These are phyloP conservation scores for Ctenoplectra terminalis DNA, from an alignment of 1,140 invertebrate species.

Conservation along the genomic window DNA sequence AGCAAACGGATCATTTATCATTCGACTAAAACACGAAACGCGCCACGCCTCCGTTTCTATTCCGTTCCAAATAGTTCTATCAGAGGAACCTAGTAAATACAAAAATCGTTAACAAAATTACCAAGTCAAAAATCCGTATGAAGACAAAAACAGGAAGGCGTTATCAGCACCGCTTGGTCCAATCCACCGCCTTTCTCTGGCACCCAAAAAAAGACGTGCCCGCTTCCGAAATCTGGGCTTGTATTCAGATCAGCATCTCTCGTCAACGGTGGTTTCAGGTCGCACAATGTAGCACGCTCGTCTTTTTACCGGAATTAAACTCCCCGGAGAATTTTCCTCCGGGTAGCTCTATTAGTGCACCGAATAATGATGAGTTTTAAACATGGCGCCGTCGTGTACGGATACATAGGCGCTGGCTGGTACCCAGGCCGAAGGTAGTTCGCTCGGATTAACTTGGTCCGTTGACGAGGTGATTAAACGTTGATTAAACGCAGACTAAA, in stretches of 20 bases:
- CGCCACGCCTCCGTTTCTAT: too few relatives aligned
- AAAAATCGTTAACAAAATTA: too few relatives aligned
- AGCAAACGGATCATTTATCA: too few relatives aligned
- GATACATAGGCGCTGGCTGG: constrained; percentile 51
- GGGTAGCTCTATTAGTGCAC: constrained; percentile 63
- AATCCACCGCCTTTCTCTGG: background rate
- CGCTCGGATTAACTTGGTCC: constrained; percentile 74
- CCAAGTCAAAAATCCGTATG: background rate
- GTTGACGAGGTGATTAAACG: constrained; percentile 80
- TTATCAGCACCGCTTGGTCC: background rate
- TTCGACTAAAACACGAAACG: too few relatives aligned
- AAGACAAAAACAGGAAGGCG: background rate
- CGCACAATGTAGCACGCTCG: constrained; percentile 40
- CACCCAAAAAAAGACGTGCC: background rate
- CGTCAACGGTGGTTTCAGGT: background rate
- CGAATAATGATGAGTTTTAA: constrained; percentile 76
- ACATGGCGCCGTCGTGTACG: constrained; percentile 72
- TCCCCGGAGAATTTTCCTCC: constrained; percentile 60
- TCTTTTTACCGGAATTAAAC: constrained; percentile 62
- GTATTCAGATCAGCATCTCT: constrained; percentile 12
- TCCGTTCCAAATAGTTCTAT: too few relatives aligned
- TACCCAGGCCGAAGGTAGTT: constrained; percentile 69
- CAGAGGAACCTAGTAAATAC: too few relatives aligned
- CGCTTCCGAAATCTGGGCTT: background rate
- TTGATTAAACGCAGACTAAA: constrained; percentile 80